These are phyloP conservation scores for Montifringilla adamsi DNA, from an alignment of 2,113 vertebrate species.

Conservation along the genomic window DNA sequence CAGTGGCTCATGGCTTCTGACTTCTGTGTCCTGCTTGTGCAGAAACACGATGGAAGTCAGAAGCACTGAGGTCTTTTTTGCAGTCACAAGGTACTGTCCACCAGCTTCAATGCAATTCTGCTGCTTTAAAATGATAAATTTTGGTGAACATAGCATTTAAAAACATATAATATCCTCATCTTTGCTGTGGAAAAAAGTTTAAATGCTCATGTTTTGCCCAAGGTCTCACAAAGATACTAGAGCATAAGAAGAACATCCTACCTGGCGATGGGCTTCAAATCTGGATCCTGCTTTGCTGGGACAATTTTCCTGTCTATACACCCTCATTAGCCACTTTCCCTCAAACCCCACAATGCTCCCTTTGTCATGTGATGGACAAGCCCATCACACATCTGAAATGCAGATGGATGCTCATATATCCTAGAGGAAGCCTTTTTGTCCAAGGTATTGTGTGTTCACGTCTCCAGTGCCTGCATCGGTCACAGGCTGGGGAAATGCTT, in stretches of 20 bases:
- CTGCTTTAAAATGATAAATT: background rate
- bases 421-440: background rate
- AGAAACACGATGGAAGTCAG: background rate
- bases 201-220: background rate
- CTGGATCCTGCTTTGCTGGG: background rate
- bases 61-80: background rate
- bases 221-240: background rate
- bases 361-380: background rate
- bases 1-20: background rate
- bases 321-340: background rate
- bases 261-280: background rate
- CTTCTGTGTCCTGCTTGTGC: background rate
- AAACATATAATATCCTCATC: background rate
- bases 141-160: background rate
- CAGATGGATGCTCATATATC: background rate
- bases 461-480: rapidly evolving
- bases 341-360: background rate
- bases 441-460: rapidly evolving
- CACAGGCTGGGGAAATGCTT: background rate
- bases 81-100: background rate
- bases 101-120: background rate
- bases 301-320: background rate
- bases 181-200: background rate
- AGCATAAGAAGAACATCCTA: background rate
- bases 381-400: background rate